phyloP scores from a whole-genome alignment of 1,140 invertebrate species.

The Drosophila baimaii region DNA sequence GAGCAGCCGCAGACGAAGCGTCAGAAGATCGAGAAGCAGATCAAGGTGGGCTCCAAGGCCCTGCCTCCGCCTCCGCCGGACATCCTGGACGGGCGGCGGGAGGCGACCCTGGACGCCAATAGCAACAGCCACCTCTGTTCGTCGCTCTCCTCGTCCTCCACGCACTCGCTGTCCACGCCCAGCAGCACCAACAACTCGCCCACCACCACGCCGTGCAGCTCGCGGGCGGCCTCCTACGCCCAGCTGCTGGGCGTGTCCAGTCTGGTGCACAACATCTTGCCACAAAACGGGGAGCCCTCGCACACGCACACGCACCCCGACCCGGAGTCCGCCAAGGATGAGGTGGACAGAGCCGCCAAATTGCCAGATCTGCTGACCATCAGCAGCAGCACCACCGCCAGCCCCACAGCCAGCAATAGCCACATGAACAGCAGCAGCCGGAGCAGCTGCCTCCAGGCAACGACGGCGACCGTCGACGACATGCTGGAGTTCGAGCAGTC shows the following conservation, averaged over 20 bases:
- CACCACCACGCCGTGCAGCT: constrained; percentile 73
- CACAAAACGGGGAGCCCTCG: constrained; percentile 50
- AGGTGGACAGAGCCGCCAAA: constrained; percentile 73
- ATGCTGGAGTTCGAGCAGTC: constrained; percentile 86
- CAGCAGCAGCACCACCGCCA: constrained; percentile 13
- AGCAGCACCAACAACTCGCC: constrained; percentile 77
- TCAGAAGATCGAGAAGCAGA: constrained; percentile 84
- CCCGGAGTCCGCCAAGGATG: constrained; percentile 50
- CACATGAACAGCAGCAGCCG: constrained; percentile 34
- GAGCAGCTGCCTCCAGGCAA: constrained; percentile 28
- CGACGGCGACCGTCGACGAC: constrained; percentile 61
- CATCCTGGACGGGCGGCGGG: constrained; percentile 55
- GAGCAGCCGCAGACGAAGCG: constrained; percentile 81
- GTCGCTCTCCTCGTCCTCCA: constrained; percentile 74
- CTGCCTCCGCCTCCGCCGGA: constrained; percentile 62
- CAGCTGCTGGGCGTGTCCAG: constrained; percentile 68
- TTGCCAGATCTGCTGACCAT: constrained; percentile 61
- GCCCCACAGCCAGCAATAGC: constrained; percentile 16
- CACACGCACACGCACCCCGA: constrained; percentile 4
- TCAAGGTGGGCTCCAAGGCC: constrained; percentile 48
- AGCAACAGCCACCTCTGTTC: constrained; percentile 74
- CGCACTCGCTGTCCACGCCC: constrained; percentile 63
- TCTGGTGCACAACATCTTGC: constrained; percentile 74
- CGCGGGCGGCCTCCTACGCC: constrained; percentile 68
- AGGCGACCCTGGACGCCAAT: constrained; percentile 49